Evolutionary conservation across 2,113 vertebrate genomes (phyloP), one percentile per base, ranked within the genome.

Genomic region (Hiodon tergisus): DNA sequence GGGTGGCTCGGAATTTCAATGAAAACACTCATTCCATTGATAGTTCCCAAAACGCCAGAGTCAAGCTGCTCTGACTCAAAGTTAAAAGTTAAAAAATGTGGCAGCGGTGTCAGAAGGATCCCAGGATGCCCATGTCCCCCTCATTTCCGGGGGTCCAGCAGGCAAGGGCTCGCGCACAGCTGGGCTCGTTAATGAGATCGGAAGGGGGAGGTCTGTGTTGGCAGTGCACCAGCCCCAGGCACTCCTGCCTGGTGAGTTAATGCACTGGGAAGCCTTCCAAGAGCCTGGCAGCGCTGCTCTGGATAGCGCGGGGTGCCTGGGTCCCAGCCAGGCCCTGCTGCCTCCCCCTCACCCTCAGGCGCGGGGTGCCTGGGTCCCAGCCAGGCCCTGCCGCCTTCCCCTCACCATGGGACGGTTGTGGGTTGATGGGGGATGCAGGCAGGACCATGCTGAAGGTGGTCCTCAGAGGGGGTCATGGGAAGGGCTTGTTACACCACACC

Each of bases 171-270:
- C 16, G 59, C 46, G 11, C 66, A 57, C 8, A 62, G 76, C 78
- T 62, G 70, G 70, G 63, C 76, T 77, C 77, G 72, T 8, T 16
- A 67, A 79, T 75, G 74, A 75, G 78, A 83, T 78, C 79, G n/a
- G 74, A 78, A 65, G 65, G 59, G 31, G 71, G 72, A 79, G 16
- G 17, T n/a, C 71, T 79, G 69, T 76, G 68, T 73, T 81, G 84
- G 83, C 80, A 69, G 31, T 2, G 58, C 50, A 73, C 81, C 78
- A 80, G 65, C 79, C 1, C 70, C 14, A 72, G 65, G 11, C 63
- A 46, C 17, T 52, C 3, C 54, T 8, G 3, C 53, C 31, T 31
- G 31, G 31, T 11, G 46, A 58, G 63, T 46, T 47, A 48, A 75
- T 51, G 14, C 54, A 8, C 53, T 17, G n/a, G 73, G 54, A 52